Base-by-base conservation (phyloP, 2,113 vertebrate species). In the Craseonycteris thonglongyai region DNA sequence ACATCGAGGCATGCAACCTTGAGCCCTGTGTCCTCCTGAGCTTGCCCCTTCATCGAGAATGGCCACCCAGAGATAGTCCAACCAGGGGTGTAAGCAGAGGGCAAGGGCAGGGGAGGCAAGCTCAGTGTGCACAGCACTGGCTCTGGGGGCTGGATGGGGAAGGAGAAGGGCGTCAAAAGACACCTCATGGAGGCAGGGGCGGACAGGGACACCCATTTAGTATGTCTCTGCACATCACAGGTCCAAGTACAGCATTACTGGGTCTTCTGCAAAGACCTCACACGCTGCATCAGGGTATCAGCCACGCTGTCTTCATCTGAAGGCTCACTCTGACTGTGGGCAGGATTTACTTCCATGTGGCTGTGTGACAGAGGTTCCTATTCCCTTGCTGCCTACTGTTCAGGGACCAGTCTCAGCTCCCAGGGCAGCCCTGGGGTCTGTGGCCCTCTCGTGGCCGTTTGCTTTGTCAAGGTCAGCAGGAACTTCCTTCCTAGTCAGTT, bases 71-170 rank as follows among this genome's bases (percentile, higher is more conserved):
- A 78, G 74, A 42, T 0, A 0, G 22, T 42, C 56, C 58, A 21
- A 3, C 69, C 2, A 4, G 22, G 5, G 14, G 10, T 24, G 8
- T 30, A 42, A 35, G 24, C n/a, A 33, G n/a, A 18, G n/a, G 24
- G 42, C 21, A 33, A 38, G 63, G 6, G 1, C 18, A 38, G n/a
- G 56, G 56, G 35, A 19, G 33, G 21, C 35, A 14, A 74, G 22
- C 4, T 16, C 5, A 0, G 14, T 1, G 54, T 28, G 18, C 63
- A 45, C 9, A 28, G 61, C 7, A 2, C 28, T 8, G 8, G 21
- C 10, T 3, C 58, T 6, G 10, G 28, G 21, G 15, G 45, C 8
- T 3, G 1, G 4, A 1, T 5, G 22, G 10, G 35, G 21, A 19
- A 40, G 59, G 21, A 35, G 58, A 2, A 22, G 15, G 26, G n/a